Evolutionary conservation across 2,113 vertebrate genomes (phyloP).

Genomic region (Laticauda laticaudata): DNA sequence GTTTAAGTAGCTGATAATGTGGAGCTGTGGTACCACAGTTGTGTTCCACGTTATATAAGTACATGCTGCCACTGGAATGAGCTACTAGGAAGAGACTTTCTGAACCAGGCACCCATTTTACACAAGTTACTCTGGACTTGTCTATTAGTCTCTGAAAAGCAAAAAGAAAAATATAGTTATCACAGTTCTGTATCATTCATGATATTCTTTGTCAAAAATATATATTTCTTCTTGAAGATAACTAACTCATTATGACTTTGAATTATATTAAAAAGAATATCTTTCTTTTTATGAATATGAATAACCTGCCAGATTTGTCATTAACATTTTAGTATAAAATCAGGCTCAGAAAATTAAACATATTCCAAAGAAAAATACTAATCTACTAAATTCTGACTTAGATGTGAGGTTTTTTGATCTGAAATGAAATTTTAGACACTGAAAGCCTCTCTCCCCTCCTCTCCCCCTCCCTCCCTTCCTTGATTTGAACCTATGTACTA

Average conservation of each 20-base stretch:
- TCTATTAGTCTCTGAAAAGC: conserved; percentile 95
- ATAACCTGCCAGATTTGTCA: neutral
- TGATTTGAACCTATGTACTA: neutral
- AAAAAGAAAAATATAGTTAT: conserved; percentile 64
- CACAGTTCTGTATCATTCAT: conserved; percentile 31
- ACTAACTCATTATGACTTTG: neutral
- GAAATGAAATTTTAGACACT: neutral
- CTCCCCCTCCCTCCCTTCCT: neutral
- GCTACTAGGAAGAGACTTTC: conserved; percentile 98
- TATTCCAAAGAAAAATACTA: neutral
- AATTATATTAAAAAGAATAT: neutral
- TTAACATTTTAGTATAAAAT: neutral
- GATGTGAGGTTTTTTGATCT: neutral
- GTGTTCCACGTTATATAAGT: conserved; percentile 98
- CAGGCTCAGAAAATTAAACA: neutral
- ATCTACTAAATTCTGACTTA: neutral
- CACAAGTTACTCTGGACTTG: conserved; percentile 97
- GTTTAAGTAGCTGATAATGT: conserved; percentile 97
- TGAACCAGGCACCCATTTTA: conserved; percentile 97
- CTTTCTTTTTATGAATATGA: conserved; percentile 24
- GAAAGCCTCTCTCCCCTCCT: neutral
- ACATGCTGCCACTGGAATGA: conserved; percentile 96
- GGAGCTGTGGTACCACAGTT: conserved; percentile 93
- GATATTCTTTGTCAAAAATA: neutral
- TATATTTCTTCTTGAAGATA: conserved; percentile 25